A percentile compares a stretch with the other conserved stretches of the same genome.
phyloP scores from a whole-genome alignment of 2,888 invertebrate species.

The Axea sp. region DNA sequence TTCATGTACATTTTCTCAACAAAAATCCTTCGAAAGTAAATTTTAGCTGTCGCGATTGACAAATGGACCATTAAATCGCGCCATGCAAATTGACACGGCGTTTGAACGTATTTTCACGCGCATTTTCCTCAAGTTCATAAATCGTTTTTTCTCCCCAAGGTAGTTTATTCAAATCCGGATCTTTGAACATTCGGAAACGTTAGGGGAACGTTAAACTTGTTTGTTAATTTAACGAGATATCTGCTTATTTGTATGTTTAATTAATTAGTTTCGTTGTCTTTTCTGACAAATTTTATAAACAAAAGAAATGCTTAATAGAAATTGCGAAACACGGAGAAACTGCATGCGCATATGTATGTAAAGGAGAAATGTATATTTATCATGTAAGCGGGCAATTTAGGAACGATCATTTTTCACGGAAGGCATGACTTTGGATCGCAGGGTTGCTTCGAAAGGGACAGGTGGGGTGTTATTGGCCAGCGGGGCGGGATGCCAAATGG shows the following conservation, averaged over 20 bases:
- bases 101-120: conserved; percentile 44
- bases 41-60: conserved; percentile 34
- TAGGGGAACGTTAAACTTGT: neutral
- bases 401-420: conserved; percentile 79
- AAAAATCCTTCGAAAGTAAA: conserved; percentile 41
- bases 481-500: conserved; percentile 75
- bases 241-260: conserved; percentile 1
- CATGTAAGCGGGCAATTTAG: conserved; percentile 79
- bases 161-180: conserved; percentile 39
- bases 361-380: conserved; percentile 74
- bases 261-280: no score
- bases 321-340: no score
- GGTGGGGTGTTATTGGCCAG: conserved; percentile 77
- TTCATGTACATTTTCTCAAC: neutral
- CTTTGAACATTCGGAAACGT: conserved; percentile 23
- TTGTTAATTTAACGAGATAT: conserved; percentile 18
- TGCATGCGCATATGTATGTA: conserved; percentile 25
- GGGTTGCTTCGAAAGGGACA: conserved; percentile 61
- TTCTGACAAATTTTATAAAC: no score
- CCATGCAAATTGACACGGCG: conserved; percentile 45
- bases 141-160: conserved; percentile 23
- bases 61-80: conserved; percentile 49
- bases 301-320: no score
- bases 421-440: conserved; percentile 72
- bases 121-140: conserved; percentile 31